Evolutionary conservation across 2,113 vertebrate genomes (phyloP), one percentile per base, ranked within the genome.

Genomic region (Motacilla alba): DNA sequence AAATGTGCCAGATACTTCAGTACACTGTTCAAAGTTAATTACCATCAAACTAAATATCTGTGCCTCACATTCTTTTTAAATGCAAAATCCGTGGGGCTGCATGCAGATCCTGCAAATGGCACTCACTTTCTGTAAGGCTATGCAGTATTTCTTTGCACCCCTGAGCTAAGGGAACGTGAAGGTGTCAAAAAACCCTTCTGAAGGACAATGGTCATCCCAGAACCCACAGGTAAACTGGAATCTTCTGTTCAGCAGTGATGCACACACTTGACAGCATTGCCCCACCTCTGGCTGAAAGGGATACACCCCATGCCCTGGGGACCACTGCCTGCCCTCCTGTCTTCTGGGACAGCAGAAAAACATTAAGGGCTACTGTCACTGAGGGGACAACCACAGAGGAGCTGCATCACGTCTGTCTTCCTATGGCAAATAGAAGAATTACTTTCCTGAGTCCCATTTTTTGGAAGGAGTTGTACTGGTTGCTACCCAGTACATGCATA

Each of bases 1-100:
- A 53, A 95, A 95, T 69, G 77, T 87, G 84, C 91, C 89, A 95
- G 79, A 87, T 46, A 81, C 74, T 87, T 89, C 2, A 28, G 86
- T 93, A 60, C 62, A 64, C 80, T 60, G 66, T 53, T 95, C 89
- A 75, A 60, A 94, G 80, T 75, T 75, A 91, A 95, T 85, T 91
- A 93, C 43, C 67, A 66, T 95, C 83, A 76, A 89, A 69, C 46
- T 68, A 79, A 89, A 47, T 64, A 89, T 52, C 91, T 85, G 19
- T 7, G 59, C 70, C 69, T 75, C 1, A 0, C 46, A 16, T 56
- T 44, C 47, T 33, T 87, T 84, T 67, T 16, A 67, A 83, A 74
- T 22, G 77, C 21, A 72, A 64, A 88, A 87, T 74, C 55, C 3
- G 2, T 9, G 47, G 59, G 86, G 83, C 69, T 56, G 15, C 9